Base-by-base conservation (phyloP, 2,888 invertebrate genomes). In the Drosophila robusta region DNA sequence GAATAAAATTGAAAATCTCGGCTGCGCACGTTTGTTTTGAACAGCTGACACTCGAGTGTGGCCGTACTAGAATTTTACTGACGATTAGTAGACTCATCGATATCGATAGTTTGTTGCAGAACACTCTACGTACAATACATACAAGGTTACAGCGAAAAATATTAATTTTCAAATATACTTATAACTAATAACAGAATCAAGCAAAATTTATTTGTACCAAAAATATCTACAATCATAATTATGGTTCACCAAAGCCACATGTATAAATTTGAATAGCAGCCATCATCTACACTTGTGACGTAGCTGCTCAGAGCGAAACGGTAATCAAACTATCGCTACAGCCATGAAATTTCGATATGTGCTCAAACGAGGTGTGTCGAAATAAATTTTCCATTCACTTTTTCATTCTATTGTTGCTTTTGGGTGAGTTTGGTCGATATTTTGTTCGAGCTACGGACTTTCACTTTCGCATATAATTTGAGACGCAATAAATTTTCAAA, bases 1-100 rank as follows among this genome's bases (percentile, higher is more conserved):
- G 16, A 42, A 38, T 29, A 0, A 38, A 76, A 49, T 36, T 39
- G 11, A 9, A 47, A n/a, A 50, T 45, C 11, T 29, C 36, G 7
- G 7, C 22, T 41, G 56, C 52, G 75, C 81, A 82, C 86, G 86
- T 82, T 84, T 79, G 72, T 72, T 82, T 63, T 70, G 58, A 75
- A 64, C 72, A 75, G 63, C 68, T 75, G 75, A 3, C 4, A 18
- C 8, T 1, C 3, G 8, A 47, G 49, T 71, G 71, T 63, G 56
- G 14, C 70, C 51, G 29, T 29, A n/a, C 44, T 1, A 3, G 18
- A 36, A 14, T 8, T 9, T 39, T 24, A 47, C 29, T 26, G 0
- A 9, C 14, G 3, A 7, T 3, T 32, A 9, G n/a, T n/a, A n/a
- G n/a, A n/a, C n/a, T 32, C 4, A 32, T 32, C 3, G 3, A 32